Base-by-base conservation (phyloP, 2,888 invertebrate species). In the Epicampocera succincta region DNA sequence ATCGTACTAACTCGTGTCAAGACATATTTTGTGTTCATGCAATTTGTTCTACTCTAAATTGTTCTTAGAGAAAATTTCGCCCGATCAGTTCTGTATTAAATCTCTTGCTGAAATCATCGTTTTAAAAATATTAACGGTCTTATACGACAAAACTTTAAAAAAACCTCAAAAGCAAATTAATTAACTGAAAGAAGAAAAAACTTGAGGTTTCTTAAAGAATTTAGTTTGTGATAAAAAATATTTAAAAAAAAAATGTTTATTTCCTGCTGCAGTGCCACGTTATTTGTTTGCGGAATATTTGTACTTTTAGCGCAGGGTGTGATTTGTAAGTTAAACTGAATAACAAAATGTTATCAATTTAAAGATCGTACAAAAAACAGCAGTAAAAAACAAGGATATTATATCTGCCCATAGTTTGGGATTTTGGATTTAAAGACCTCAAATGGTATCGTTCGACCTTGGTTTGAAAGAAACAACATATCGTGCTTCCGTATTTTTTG, bases 231-330 rank as follows among this genome's bases (percentile, higher is more conserved):
- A 89, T 89, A 88, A 89, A 86, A 33, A 33, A 33, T 33, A 33
- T 9, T 8, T 8, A 5, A 33, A 33, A 5, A 33, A 33, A 68
- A 60, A 83, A 72, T 83, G 54, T 82, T 83, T 85, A 86, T 84
- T 87, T 89, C 89, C 89, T 88, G 89, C 63, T 80, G 58, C 54
- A 61, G 75, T 79, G 73, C 66, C 73, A 76, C 76, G 74, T 75
- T 84, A 46, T 69, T 85, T 33, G 33, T 85, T 54, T 61, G 84
- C 84, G 68, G 56, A 85, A 69, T 77, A 80, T 73, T 85, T 71
- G 61, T 85, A 56, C 50, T 84, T 84, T 85, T 86, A 84, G 84
- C 86, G 71, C 86, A 87, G 87, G 85, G 86, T 86, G 87, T 85
- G 78, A 84, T 44, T 68, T 81, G 89, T 88, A 83, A 86, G 87